phyloP scores from a whole-genome alignment of 1,140 invertebrate species.

The Apis cerana region DNA sequence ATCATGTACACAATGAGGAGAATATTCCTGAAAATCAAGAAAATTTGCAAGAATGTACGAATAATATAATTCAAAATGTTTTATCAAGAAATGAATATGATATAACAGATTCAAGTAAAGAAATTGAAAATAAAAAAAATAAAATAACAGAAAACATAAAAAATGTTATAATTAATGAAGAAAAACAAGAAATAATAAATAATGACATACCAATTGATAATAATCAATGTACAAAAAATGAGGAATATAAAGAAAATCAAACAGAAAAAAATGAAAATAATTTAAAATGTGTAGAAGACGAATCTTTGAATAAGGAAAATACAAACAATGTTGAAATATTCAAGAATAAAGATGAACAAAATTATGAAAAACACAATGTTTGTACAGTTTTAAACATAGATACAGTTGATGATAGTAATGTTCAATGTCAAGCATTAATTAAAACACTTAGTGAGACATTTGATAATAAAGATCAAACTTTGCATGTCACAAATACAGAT shows the following conservation, averaged over 20 bases:
- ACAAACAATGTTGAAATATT: constrained; percentile 30
- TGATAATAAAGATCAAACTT: constrained; percentile 34
- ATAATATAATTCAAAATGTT: not conserved
- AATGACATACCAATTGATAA: not conserved
- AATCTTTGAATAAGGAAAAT: constrained; percentile 13
- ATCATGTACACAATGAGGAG: not conserved
- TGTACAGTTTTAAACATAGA: constrained; percentile 32
- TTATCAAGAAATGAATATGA: not conserved
- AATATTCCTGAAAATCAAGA: constrained; percentile 3
- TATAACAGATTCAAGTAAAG: not conserved
- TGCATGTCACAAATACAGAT: constrained; percentile 29
- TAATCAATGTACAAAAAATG: constrained; percentile 1
- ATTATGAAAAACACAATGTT: constrained; percentile 11
- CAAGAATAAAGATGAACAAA: not conserved
- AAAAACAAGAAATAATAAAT: not conserved
- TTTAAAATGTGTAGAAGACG: not conserved
- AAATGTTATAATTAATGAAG: not conserved
- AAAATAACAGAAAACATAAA: not conserved
- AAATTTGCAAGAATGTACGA: not conserved
- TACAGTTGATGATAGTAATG: constrained; percentile 7
- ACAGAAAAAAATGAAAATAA: not conserved
- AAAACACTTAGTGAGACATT: constrained; percentile 36
- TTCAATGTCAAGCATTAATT: constrained; percentile 36
- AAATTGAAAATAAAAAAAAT: not conserved
- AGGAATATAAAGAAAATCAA: constrained; percentile 4